Evolutionary conservation across 1,140 invertebrate species (phyloP), one percentile per base, ranked within the genome.

Genomic region (Drosophila sp.): DNA sequence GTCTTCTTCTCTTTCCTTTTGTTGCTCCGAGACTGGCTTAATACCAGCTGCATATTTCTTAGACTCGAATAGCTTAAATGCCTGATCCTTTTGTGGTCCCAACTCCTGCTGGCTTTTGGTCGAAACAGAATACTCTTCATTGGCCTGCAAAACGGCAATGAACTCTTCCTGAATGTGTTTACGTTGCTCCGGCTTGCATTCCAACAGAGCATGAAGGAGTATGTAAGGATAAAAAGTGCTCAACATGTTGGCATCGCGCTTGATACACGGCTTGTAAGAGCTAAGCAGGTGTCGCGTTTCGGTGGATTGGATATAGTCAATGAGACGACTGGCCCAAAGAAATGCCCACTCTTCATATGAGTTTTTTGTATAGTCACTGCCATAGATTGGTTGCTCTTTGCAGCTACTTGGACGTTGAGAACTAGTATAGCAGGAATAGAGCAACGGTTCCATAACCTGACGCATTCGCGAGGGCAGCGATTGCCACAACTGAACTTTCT

Each of bases 191-290:
- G 40, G 29, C 0, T 55, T 89, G 61, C 93, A 93, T 32, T 94
- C 94, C 72, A 94, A 92, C n/a, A 95, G 85, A 4, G 94, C 93
- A 77, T 95, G 94, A 1, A 95, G 79, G 10, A 96, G 84, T 50
- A 96, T 94, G 75, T 96, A 95, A 0, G 96, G 96, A 61, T 96
- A 92, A 85, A 96, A 96, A 44, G 95, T 94, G 79, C 95, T 94
- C 32, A 96, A 79, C 27, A 95, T 95, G 76, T 94, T 93, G 5
- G 94, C 93, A 81, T 96, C 95, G 63, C 94, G 93, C 44, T 94
- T 94, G 72, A 97, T 95, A 69, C 95, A 95, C 0, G 95, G 94
- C 70, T 94, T 94, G 32, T 95, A 96, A 1, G 94, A 94, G 40
- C 93, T 93, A 3, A 97, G 90, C 29, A 96, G 84, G 33, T 93